These are phyloP conservation scores for Rotaria magnacalcarata DNA, from an alignment of 2,888 invertebrate species.

Conservation along the genomic window DNA sequence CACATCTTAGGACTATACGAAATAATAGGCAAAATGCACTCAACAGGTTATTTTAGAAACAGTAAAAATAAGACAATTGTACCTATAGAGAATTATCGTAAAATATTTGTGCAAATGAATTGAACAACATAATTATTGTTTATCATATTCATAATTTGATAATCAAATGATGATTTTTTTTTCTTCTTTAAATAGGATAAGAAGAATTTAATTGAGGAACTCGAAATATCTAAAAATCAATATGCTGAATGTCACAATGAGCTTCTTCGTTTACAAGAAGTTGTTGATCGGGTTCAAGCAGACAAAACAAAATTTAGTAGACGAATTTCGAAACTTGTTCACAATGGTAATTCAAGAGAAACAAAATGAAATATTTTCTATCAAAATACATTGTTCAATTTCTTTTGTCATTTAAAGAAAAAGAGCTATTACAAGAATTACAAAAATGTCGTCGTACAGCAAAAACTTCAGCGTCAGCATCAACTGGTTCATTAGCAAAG, in stretches of 20 bases:
- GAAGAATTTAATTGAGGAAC: constrained; percentile 39
- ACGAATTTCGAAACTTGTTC: constrained; percentile 55
- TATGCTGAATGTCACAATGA: constrained; percentile 37
- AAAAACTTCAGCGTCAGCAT: constrained; percentile 50
- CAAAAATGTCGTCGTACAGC: constrained; percentile 52
- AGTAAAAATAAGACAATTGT: too few relatives aligned
- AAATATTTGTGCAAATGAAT: too few relatives aligned
- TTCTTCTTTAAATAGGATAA: constrained; percentile 39
- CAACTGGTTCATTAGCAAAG: constrained; percentile 47
- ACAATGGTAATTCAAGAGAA: constrained; percentile 52
- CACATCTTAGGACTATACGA: too few relatives aligned
- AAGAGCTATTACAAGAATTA: constrained; percentile 59
- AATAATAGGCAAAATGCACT: too few relatives aligned
- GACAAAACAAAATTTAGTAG: constrained; percentile 56
- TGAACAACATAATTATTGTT: too few relatives aligned
- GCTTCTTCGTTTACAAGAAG: constrained; percentile 48
- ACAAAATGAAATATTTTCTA: too few relatives aligned
- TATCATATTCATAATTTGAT: too few relatives aligned
- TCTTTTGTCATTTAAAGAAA: constrained; percentile 50
- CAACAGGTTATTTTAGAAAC: too few relatives aligned
- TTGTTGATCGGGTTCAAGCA: constrained; percentile 55
- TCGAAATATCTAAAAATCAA: constrained; percentile 34
- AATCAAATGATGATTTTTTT: not conserved
- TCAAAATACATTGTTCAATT: too few relatives aligned
- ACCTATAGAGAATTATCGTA: too few relatives aligned